Evolutionary conservation across 2,797 vertebrate genomes (phyloP), one percentile per base, ranked within the genome.

Genomic region (Macropus fuliginosus): DNA sequence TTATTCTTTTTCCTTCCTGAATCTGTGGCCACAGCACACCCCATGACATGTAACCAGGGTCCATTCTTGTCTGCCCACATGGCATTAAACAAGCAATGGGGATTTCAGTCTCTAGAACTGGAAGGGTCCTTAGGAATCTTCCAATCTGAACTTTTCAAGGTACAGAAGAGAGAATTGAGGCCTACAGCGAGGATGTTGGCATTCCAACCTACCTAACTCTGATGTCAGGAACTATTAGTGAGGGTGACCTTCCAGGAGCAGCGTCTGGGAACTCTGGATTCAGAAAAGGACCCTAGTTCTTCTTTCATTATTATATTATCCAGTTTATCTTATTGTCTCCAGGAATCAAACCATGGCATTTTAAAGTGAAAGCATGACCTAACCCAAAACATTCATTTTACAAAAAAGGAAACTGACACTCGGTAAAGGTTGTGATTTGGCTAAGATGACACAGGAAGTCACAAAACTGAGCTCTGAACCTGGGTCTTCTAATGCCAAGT

Each of bases 141-240:
- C 31, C 59, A n/a, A 5, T 14, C 31, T 0, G 1, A 9, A 6
- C 14, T 1, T n/a, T n/a, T 8, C 6, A 40, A 6, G 57, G 12
- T n/a, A 74, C 34, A 74, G 66, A 74, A n/a, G 34, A 74, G 16
- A 74, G 1, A 74, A 40, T 0, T 5, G 12, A 18, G 34, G 62
- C 14, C 0, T 14, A 18, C 34, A n/a, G 34, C 0, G 5, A 74
- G 66, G 62, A 74, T 21, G 16, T 6, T 21, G 16, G 66, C 14
- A n/a, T n/a, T n/a, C 62, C 34, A 74, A 8, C 40, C 34, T 16
- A 16, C 1, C n/a, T 2, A 6, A 14, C 14, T 16, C 0, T 21
- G 5, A 13, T 34, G 14, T 74, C 34, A 18, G n/a, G 66, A 40
- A 74, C 16, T n/a, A 5, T n/a, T 66, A 40, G 66, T 21, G n/a